Evolutionary conservation across 1,140 invertebrate species (phyloP).

Genomic region (Heliconius congener): DNA sequence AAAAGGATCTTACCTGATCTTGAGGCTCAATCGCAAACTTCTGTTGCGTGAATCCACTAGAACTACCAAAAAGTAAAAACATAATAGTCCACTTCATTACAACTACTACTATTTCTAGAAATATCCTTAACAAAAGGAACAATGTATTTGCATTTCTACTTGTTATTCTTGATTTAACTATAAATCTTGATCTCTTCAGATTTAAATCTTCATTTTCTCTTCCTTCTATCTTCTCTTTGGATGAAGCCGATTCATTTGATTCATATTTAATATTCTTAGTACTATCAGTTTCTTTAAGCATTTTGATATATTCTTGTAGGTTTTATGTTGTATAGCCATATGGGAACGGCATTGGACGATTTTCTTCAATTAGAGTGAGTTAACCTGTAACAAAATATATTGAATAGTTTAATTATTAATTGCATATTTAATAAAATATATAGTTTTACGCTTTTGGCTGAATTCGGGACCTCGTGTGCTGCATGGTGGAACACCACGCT

Average conservation of each 20-base stretch:
- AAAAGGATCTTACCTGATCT: constrained; percentile 61
- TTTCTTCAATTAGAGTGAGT: constrained; percentile 22
- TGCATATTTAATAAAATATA: not conserved
- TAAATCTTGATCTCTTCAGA: constrained; percentile 13
- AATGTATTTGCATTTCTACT: constrained; percentile 66
- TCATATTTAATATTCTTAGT: constrained; percentile 8
- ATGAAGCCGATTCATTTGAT: not conserved
- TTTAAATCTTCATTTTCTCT: not conserved
- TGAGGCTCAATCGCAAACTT: constrained; percentile 73
- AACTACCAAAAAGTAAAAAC: constrained; percentile 48
- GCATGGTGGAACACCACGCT: too few species aligned
- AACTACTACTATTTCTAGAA: constrained; percentile 32
- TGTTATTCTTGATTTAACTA: constrained; percentile 51
- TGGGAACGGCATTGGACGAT: constrained; percentile 38
- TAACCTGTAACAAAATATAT: constrained; percentile 49
- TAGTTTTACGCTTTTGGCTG: too few species aligned
- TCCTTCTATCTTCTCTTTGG: not conserved
- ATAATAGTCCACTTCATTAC: constrained; percentile 50
- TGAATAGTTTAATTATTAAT: not conserved
- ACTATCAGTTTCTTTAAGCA: constrained; percentile 41
- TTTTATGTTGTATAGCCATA: constrained; percentile 48
- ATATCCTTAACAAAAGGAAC: constrained; percentile 69
- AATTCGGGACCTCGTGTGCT: too few species aligned
- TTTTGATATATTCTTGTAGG: constrained; percentile 41
- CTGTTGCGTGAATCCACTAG: constrained; percentile 60